Percentiles rank a stretch among this genome's conserved stretches.
Conservation (phyloP, 2,113 vertebrate genomes). For the Gyps fulvus region DNA sequence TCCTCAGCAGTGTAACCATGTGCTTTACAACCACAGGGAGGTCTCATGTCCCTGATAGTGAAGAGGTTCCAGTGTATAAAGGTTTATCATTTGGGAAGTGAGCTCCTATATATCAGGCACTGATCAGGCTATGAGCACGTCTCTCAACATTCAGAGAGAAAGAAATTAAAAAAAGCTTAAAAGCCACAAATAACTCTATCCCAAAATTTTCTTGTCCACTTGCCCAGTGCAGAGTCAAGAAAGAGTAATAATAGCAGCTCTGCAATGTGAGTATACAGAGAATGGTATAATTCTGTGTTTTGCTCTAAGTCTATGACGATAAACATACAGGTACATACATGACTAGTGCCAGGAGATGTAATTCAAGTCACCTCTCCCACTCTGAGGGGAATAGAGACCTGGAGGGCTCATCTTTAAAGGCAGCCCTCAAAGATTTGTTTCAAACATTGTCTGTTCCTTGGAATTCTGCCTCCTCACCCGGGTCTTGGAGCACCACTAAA, state of each 20-base stretch:
- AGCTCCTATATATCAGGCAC: background rate
- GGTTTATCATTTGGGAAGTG: background rate
- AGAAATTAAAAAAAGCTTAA: background rate
- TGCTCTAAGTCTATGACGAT: background rate
- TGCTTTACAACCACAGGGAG: background rate
- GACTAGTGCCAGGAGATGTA: background rate
- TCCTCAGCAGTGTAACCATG: background rate
- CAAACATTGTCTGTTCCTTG: background rate
- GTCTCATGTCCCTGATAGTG: background rate
- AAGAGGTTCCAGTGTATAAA: background rate
- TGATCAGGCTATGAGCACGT: background rate
- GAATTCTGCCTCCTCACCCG: background rate
- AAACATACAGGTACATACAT: background rate
- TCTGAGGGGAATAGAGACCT: background rate
- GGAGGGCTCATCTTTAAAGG: background rate
- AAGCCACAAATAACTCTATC: background rate
- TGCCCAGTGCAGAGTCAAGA: background rate
- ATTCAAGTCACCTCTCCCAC: background rate
- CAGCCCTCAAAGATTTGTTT: background rate
- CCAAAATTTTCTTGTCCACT: background rate
- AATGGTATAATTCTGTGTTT: background rate
- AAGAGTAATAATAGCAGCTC: background rate
- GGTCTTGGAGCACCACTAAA: background rate
- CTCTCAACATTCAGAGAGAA: background rate
- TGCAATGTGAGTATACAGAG: background rate